Evolutionary conservation across 2,113 vertebrate genomes (phyloP), one percentile per base, ranked within the genome.

Genomic region (Protomyctophum bolini): DNA sequence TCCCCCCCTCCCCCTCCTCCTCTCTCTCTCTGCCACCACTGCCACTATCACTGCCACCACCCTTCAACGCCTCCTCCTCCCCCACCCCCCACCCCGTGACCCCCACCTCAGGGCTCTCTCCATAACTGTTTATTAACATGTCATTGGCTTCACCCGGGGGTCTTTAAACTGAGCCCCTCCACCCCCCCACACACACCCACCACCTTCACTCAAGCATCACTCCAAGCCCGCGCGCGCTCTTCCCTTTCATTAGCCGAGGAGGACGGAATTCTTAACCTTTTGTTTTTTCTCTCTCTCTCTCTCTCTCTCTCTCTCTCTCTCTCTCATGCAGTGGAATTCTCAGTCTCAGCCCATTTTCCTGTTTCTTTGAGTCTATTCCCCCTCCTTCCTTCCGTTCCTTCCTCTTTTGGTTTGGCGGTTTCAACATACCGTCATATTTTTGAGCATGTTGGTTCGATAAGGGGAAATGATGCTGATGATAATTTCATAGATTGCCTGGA

Each of bases 71-170:
- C 83, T 28, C 33, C 29, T 10, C 46, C 76, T 73, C 72, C 77
- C 84, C 80, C 74, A 77, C 28, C 3, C 68, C 46, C 76, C 75
- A 72, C 77, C 58, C 68, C 82, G 7, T 2, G 45, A 10, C 59
- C 81, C 71, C 65, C 73, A 74, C 82, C 76, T 33, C 15, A 65
- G 21, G 77, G 77, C 71, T 61, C 21, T 49, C 86, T 79, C 81
- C 82, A 87, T 84, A 88, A 91, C 74, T 89, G 91, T 93, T 92
- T 92, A 91, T 92, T 92, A 90, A 92, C 90, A 91, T 75, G 83
- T 91, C 87, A 88, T 81, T 84, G 77, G 90, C 84, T 91, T 83
- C 88, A 84, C 62, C 5, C 28, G 76, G 75, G 57, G 82, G 68
- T 90, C 87, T 86, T 86, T 85, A 73, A 87, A 83, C 57, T 5